phyloP scores from a whole-genome alignment of 2,888 invertebrate species.

The Oligia latruncula region DNA sequence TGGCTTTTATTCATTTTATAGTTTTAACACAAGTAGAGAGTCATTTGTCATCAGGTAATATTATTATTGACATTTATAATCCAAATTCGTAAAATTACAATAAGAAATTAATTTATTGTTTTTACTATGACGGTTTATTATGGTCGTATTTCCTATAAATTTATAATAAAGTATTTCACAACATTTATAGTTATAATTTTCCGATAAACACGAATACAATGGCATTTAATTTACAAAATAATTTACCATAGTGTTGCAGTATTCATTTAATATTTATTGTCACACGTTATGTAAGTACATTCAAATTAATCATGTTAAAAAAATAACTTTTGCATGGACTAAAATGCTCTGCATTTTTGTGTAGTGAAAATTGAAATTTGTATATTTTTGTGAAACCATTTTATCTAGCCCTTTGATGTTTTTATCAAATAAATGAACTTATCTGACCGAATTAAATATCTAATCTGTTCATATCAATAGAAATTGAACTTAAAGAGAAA shows the following conservation, averaged over 20 bases:
- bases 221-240: neutral
- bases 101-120: neutral
- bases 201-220: conserved; percentile 2
- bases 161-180: conserved; percentile 1
- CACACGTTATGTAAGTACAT: neutral
- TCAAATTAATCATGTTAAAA: neutral
- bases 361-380: neutral
- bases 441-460: neutral
- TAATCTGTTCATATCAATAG: neutral
- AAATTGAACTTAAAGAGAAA: neutral
- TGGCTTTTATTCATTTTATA: neutral
- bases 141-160: conserved; percentile 1
- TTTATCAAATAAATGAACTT: neutral
- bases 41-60: neutral
- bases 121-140: neutral
- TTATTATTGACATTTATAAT: neutral
- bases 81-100: neutral
- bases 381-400: neutral
- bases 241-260: neutral
- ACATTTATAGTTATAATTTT: conserved; percentile 13
- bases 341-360: neutral
- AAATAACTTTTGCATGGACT: neutral
- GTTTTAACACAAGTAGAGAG: neutral
- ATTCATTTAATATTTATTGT: neutral
- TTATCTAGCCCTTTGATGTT: neutral